These are phyloP conservation scores for Daubentonia madagascariensis DNA, from an alignment of 2,113 vertebrate species.

Conservation along the genomic window DNA sequence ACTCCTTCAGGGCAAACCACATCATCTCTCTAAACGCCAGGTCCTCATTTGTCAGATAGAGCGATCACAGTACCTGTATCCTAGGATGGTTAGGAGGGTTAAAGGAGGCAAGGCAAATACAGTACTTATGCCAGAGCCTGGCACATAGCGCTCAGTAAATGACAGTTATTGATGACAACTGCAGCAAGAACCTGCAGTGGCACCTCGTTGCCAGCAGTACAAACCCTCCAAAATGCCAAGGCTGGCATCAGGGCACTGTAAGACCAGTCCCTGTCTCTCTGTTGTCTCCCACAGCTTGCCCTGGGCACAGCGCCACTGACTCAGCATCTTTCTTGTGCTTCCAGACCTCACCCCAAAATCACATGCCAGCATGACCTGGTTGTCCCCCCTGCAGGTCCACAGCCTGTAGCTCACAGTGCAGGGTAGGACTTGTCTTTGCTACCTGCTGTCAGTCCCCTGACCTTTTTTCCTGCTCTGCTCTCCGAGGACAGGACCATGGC, in stretches of 20 bases:
- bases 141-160: background rate
- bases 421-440: background rate
- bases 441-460: background rate
- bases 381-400: background rate
- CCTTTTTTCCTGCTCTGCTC: background rate
- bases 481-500: background rate
- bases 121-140: background rate
- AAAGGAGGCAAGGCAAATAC: background rate
- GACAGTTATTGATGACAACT: background rate
- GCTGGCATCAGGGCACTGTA: background rate
- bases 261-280: rapidly evolving
- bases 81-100: background rate
- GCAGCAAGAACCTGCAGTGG: background rate
- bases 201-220: rapidly evolving
- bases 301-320: background rate
- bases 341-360: background rate
- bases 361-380: rapidly evolving
- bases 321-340: background rate
- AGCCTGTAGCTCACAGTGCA: background rate
- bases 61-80: background rate
- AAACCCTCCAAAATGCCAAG: background rate
- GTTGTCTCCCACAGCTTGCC: background rate
- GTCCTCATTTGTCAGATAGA: background rate
- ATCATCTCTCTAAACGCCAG: background rate
- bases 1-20: background rate